Conservation (phyloP, 2,113 vertebrate genomes). For the Gobiocypris rarus region DNA sequence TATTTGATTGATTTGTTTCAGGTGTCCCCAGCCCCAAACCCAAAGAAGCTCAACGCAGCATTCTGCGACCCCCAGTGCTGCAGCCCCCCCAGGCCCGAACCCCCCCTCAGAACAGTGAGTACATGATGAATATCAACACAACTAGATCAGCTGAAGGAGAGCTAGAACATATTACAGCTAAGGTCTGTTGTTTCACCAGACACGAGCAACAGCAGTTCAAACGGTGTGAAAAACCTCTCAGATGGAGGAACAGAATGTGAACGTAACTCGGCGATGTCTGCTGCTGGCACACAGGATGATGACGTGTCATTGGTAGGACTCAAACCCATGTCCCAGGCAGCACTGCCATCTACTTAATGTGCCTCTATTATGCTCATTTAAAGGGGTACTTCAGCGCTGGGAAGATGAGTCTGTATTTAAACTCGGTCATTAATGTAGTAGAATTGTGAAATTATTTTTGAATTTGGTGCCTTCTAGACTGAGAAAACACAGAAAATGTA, state of each 20-base stretch:
- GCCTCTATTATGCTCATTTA: too few species aligned
- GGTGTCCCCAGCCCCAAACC: constrained; percentile 87
- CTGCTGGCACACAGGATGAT: constrained; percentile 49
- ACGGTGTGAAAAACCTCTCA: constrained; percentile 75
- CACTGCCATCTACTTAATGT: too few species aligned
- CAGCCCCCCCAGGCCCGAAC: constrained; percentile 80
- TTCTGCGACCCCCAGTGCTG: constrained; percentile 83
- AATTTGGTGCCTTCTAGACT: too few species aligned
- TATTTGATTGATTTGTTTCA: constrained; percentile 58
- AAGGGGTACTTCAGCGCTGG: too few species aligned
- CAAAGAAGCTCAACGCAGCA: constrained; percentile 86
- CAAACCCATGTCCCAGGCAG: not conserved
- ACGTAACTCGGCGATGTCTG: constrained; percentile 58
- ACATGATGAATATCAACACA: not conserved
- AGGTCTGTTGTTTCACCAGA: not conserved
- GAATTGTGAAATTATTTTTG: too few species aligned
- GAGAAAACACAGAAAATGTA: too few species aligned
- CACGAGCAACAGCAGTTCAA: constrained; percentile 76
- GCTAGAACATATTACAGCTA: not conserved
- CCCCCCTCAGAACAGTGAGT: constrained; percentile 76
- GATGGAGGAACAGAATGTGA: constrained; percentile 58
- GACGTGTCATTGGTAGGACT: constrained; percentile 31
- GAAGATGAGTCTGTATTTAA: too few species aligned
- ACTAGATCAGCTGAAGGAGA: not conserved
- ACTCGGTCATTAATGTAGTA: too few species aligned